phyloP scores from a whole-genome alignment of 2,797 vertebrate genomes.

The Anniella stebbinsi region DNA sequence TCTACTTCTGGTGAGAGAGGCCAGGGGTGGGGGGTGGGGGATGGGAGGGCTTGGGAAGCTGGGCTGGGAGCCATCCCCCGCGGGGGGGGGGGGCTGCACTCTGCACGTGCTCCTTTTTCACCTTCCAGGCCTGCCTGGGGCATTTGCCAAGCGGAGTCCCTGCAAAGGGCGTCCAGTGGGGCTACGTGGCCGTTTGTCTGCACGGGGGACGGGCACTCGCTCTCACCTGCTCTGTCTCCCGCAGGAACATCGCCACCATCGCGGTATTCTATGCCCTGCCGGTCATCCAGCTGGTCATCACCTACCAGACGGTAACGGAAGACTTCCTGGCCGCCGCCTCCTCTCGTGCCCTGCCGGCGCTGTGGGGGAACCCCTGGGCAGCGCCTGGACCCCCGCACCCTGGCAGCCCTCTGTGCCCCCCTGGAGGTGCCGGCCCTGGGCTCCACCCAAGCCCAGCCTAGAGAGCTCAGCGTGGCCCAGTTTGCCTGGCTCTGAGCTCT shows the following conservation, averaged over 20 bases:
- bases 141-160: too few species aligned
- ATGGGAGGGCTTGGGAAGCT: too few species aligned
- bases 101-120: neutral
- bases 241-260: slow-evolving; percentile 96
- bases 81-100: too few species aligned
- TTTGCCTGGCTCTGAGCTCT: neutral
- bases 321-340: rapidly evolving
- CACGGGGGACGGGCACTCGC: rapidly evolving
- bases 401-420: too few species aligned
- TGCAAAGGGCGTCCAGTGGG: rapidly evolving
- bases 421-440: neutral
- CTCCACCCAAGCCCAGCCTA: neutral
- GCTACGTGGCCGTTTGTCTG: neutral
- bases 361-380: too few species aligned
- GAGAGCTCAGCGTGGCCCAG: neutral
- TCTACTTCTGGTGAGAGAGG: slow-evolving; percentile 95
- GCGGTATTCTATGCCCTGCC: slow-evolving; percentile 96
- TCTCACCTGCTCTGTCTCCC: neutral
- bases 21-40: rapidly evolving
- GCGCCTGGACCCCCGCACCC: rapidly evolving
- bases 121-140: neutral
- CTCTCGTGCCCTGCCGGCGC: too few species aligned
- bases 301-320: slow-evolving; percentile 92
- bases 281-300: slow-evolving; percentile 96
- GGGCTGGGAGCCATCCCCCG: too few species aligned